Evolutionary conservation across 92 coral and sea anemone species (phyloP).

Genomic region (Porites divaricata): DNA sequence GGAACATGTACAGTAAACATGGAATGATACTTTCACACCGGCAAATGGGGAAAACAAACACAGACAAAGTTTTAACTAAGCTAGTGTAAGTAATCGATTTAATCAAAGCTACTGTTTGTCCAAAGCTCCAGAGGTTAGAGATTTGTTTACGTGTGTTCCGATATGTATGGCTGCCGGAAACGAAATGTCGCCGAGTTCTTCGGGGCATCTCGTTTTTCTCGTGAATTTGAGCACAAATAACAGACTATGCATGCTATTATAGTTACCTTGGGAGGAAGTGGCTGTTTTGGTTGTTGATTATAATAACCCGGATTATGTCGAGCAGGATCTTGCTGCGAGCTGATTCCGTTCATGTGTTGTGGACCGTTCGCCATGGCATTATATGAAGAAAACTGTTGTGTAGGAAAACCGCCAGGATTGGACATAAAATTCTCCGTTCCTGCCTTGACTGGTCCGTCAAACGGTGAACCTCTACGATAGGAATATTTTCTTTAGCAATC

Average conservation of each 20-base stretch:
- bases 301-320: slow-evolving; percentile 39
- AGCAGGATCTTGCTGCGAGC: slow-evolving; percentile 43
- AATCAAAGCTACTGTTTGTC: neutral
- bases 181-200: slow-evolving; percentile 12
- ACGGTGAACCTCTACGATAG: slow-evolving; percentile 54
- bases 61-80: too few relatives aligned
- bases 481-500: slow-evolving; percentile 5
- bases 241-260: neutral
- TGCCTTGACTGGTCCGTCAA: slow-evolving; percentile 69
- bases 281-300: slow-evolving; percentile 40
- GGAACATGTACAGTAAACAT: too few relatives aligned
- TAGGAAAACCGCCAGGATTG: slow-evolving; percentile 67
- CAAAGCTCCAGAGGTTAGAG: neutral
- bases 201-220: slow-evolving; percentile 1
- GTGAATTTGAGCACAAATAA: neutral
- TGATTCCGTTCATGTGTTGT: slow-evolving; percentile 48
- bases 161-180: slow-evolving; percentile 16
- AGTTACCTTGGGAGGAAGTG: slow-evolving; percentile 41
- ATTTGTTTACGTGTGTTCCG: slow-evolving; percentile 35
- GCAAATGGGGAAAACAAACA: too few relatives aligned
- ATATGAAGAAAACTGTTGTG: slow-evolving; percentile 58
- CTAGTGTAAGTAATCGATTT: too few relatives aligned
- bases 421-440: slow-evolving; percentile 53
- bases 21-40: too few relatives aligned
- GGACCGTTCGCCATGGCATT: slow-evolving; percentile 73